Percentiles rank a stretch among this genome's conserved stretches.
Evolutionary conservation across 2,797 vertebrate species (phyloP).

Genomic region (Odontamblyopus lacepedii): DNA sequence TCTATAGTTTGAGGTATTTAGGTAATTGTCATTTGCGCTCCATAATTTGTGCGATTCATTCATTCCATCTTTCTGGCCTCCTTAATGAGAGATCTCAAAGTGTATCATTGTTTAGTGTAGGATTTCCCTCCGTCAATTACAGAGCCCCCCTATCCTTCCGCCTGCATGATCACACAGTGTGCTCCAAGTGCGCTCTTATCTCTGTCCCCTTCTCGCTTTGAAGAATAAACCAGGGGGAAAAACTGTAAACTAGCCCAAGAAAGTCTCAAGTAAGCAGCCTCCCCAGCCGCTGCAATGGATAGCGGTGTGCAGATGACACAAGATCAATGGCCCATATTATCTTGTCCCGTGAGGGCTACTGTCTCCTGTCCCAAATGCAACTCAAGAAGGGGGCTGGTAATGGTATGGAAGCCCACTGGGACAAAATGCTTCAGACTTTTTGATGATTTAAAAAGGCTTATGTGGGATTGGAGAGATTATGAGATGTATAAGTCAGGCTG

Average conservation of each 20-base stretch:
- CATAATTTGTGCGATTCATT: slow-evolving; percentile 7
- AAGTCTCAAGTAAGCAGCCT: neutral
- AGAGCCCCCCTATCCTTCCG: slow-evolving; percentile 45
- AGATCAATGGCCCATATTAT: slow-evolving; percentile 51
- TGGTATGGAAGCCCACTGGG: slow-evolving; percentile 10
- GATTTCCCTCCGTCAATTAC: slow-evolving; percentile 61
- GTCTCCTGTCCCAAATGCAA: slow-evolving; percentile 45
- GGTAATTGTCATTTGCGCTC: slow-evolving; percentile 7
- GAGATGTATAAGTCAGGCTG: neutral
- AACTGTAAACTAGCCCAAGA: slow-evolving; percentile 20
- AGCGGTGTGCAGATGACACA: slow-evolving; percentile 46
- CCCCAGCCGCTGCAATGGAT: slow-evolving; percentile 24
- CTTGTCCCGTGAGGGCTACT: slow-evolving; percentile 31
- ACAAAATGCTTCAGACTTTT: slow-evolving; percentile 7
- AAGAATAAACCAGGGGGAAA: slow-evolving; percentile 39
- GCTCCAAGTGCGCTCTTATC: slow-evolving; percentile 50
- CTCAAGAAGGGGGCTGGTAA: slow-evolving; percentile 37
- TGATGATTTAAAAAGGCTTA: neutral
- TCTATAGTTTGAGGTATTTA: neutral
- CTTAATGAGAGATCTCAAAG: slow-evolving; percentile 42
- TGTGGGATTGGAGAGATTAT: neutral
- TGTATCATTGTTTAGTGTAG: slow-evolving; percentile 48
- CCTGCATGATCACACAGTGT: slow-evolving; percentile 48
- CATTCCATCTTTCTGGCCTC: slow-evolving; percentile 17
- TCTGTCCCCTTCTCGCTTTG: slow-evolving; percentile 43